Base-by-base conservation (phyloP, 2,113 vertebrate species). In the Pelusios castaneus region DNA sequence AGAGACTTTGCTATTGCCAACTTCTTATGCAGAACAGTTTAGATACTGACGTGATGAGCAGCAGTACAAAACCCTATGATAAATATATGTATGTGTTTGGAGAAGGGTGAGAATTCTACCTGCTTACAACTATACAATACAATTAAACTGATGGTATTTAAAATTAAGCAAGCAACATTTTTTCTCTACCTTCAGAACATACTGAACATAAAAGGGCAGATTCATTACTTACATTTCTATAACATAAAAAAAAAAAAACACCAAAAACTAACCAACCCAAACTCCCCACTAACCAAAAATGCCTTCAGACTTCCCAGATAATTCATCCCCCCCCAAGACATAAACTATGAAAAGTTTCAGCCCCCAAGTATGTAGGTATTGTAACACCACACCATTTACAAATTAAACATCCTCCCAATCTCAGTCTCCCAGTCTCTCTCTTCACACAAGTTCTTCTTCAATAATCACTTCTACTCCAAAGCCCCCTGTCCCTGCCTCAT, bases 281-380 rank as follows among this genome's bases (percentile, higher is more conserved):
- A 91, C 82, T 81, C 81, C 79, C 24, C 0, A 2, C 56, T 84
- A 84, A 93, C 63, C 81, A 82, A 89, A 91, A 95, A 85, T 67
- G 56, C 67, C 60, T 88, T 89, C 41, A 93, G 87, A 84, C 34
- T 52, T 94, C 54, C 51, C 58, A 85, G 92, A 92, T 10, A 91
- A 92, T 85, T 92, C 88, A 49, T 85, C 84, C 8, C 56, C 91
- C 52, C 9, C 7, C 17, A 67, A 4, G 9, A 75, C 21, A 73
- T 55, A 22, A 6, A 89, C 27, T 58, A 87, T 88, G 55, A 93
- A 8, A 70, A 77, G 81, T 77, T 94, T 92, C 38, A 51, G 75
- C 86, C 81, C 88, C 49, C n/a, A 84, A 3, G 9, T 54, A 45
- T 89, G 43, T 45, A 87, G 52, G 34, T 45, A 89, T 70, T 16